Evolutionary conservation across 2,797 vertebrate species (phyloP), one percentile per base, ranked within the genome.

Genomic region (Amblyraja radiata): DNA sequence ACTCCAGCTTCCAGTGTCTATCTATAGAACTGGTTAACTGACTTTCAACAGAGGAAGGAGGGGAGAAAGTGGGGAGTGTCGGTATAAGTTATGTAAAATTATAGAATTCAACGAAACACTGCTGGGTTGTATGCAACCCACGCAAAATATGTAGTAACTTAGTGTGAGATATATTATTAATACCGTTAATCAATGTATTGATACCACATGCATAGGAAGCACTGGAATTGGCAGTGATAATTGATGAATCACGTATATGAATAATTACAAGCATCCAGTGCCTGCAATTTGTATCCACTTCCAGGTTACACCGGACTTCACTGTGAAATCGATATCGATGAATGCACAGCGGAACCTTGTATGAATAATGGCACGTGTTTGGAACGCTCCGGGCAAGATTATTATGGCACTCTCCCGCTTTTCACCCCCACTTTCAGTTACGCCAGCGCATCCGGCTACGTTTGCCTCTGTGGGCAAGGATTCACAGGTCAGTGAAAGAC

Each of bases 241-340:
- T 93, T 77, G 36, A 32, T 25, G 73, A 5, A 6, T 54, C 39
- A n/a, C n/a, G 9, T 8, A 16, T 88, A 74, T 63, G 36, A 46
- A 18, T 92, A 21, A 32, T 23, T 21, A 36, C 36, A 65, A 81
- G 65, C 10, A 78, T 36, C 76, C 36, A 80, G 65, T 32, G 6
- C n/a, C 36, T 65, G 79, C 25, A 77, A 1, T 79, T 93, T 93
- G 54, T 32, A 14, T 74, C 54, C 39, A 25, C 93, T 32, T 91
- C 0, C 95, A 99, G 98, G 98, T 93, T 99, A 98, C 74, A 94
- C 95, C 0, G 98, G 98, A 0, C 95, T 95, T 58, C 95, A 95
- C 95, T 99, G 98, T 65, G 97, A 98, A 94, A 93, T 97, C 94
- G 98, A 99, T 0, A 94, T 97, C 93, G 95, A 98, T 0, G 98